These are phyloP conservation scores for Dolomedes plantarius DNA, from an alignment of 2,888 invertebrate genomes.

Conservation along the genomic window DNA sequence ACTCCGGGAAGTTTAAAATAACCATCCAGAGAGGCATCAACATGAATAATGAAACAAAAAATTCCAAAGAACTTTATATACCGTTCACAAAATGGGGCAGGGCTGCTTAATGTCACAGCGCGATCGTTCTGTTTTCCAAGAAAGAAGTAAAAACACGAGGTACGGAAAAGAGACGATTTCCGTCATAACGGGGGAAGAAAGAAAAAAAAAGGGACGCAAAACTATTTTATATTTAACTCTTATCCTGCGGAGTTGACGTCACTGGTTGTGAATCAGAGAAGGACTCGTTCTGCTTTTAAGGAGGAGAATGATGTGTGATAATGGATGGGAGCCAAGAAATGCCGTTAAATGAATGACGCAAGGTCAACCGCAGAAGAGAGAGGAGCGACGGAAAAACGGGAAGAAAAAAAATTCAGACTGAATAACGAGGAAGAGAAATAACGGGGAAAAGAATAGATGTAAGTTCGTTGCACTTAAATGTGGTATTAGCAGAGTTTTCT, in stretches of 20 bases:
- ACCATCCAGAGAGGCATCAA: too few relatives aligned
- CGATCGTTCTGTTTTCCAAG: too few relatives aligned
- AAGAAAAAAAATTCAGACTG: neutral
- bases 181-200: neutral
- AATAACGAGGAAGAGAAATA: too few relatives aligned
- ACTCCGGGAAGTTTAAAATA: too few relatives aligned
- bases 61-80: too few relatives aligned
- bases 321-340: neutral
- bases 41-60: too few relatives aligned
- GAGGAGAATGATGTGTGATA: neutral
- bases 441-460: neutral
- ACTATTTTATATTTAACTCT: slow-evolving; percentile 10
- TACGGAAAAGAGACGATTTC: neutral
- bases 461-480: neutral
- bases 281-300: neutral
- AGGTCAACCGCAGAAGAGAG: neutral
- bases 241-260: neutral
- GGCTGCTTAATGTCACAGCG: too few relatives aligned
- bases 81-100: too few relatives aligned
- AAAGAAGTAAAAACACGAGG: neutral
- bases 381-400: neutral
- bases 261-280: neutral
- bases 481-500: too few relatives aligned
- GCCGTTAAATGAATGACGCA: slow-evolving; percentile 9
- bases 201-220: neutral